Percentiles rank a stretch among this genome's conserved stretches.
phyloP scores from a whole-genome alignment of 2,888 invertebrate genomes.

The Amphipoea lucens region DNA sequence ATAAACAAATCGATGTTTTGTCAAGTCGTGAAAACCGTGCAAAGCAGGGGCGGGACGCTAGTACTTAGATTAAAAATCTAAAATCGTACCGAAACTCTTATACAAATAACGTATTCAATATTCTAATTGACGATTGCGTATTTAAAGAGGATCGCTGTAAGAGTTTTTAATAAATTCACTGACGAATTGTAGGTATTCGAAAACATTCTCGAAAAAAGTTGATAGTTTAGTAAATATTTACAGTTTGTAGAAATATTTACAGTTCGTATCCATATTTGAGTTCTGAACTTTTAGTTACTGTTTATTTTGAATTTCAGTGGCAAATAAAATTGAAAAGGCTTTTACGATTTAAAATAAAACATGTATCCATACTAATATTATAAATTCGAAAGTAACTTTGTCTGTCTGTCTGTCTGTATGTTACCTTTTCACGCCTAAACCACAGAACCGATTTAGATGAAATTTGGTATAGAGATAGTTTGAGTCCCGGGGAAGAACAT shows the following conservation, averaged over 20 bases:
- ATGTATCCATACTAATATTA: no score
- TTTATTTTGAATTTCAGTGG: background rate
- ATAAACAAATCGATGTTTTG: background rate
- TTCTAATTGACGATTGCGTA: background rate
- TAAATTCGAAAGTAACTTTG: no score
- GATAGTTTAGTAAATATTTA: background rate
- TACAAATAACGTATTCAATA: background rate
- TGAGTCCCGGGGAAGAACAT: no score
- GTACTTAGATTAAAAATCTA: constrained; percentile 5
- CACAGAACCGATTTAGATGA: no score
- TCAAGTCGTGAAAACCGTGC: background rate
- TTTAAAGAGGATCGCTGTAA: background rate
- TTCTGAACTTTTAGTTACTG: background rate
- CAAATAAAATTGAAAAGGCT: no score
- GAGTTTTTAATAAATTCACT: constrained; percentile 8
- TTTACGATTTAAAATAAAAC: background rate
- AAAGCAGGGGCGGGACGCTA: background rate
- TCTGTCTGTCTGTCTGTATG: no score
- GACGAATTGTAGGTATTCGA: background rate
- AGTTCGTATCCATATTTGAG: background rate
- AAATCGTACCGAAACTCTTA: background rate
- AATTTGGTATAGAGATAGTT: no score
- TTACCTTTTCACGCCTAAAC: no score
- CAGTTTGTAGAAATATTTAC: background rate
- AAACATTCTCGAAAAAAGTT: background rate